Evolutionary conservation across 2,888 invertebrate species (phyloP).

Genomic region (Priocnemis perturbator): DNA sequence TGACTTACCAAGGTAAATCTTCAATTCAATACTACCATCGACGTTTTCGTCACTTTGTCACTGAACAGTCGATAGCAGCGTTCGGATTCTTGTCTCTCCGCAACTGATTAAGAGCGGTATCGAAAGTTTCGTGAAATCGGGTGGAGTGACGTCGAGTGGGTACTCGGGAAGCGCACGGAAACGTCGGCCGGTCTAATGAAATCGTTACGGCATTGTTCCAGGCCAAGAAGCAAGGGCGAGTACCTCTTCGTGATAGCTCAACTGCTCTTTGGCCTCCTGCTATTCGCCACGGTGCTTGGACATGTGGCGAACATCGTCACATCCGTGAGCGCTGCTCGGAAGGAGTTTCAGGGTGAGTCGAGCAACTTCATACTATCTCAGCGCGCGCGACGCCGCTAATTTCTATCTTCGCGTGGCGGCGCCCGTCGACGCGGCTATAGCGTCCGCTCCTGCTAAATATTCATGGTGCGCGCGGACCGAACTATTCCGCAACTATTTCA

Average conservation of each 20-base stretch:
- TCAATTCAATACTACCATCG: not conserved
- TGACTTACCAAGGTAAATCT: slow-evolving; percentile 73
- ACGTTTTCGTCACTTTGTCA: too few species aligned
- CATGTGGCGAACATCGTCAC: slow-evolving; percentile 99
- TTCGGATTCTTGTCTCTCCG: too few species aligned
- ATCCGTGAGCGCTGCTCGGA: slow-evolving; percentile 96
- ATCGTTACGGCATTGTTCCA: slow-evolving; percentile 28
- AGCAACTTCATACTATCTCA: slow-evolving; percentile 22
- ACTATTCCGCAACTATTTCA: too few species aligned
- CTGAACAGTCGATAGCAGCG: too few species aligned
- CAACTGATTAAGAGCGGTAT: too few species aligned
- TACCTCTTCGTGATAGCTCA: slow-evolving; percentile 97
- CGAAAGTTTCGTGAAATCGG: too few species aligned
- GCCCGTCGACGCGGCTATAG: too few species aligned
- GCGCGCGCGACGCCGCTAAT: not conserved
- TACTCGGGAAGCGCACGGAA: not conserved
- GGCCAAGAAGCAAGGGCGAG: slow-evolving; percentile 94
- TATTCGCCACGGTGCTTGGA: slow-evolving; percentile 97
- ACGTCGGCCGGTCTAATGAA: not conserved
- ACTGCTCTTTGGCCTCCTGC: slow-evolving; percentile 93
- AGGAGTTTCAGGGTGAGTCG: slow-evolving; percentile 97
- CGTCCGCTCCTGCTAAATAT: too few species aligned
- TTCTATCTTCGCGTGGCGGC: not conserved
- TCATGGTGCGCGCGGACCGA: too few species aligned
- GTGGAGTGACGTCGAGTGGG: too few species aligned